Conservation (phyloP, 2,797 vertebrate genomes). For the Ptychobarbus kaznakovi region DNA sequence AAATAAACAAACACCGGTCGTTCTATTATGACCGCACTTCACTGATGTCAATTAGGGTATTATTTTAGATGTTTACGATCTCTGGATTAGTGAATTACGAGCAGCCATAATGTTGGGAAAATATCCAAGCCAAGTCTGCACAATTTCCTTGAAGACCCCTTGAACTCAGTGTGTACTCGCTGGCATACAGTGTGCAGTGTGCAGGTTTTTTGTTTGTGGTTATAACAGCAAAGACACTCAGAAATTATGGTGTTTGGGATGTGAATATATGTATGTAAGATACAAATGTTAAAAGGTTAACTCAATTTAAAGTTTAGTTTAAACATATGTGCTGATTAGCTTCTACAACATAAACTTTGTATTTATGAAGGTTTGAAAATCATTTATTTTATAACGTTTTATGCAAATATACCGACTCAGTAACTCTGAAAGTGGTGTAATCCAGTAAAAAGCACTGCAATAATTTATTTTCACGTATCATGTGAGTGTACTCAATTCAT, state of each 20-base stretch:
- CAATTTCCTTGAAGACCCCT: conserved; percentile 17
- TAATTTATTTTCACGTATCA: not conserved
- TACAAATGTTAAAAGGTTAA: not conserved
- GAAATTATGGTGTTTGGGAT: not conserved
- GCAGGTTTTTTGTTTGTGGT: not conserved
- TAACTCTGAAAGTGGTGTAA: not conserved
- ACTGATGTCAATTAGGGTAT: not conserved
- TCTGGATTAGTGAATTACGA: not conserved
- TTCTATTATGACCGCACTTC: not conserved
- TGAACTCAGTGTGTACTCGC: not conserved
- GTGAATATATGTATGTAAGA: not conserved
- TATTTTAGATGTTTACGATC: conserved; percentile 11
- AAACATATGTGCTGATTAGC: not conserved
- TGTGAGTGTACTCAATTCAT: not conserved
- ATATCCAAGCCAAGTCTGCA: conserved; percentile 15
- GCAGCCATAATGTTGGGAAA: conserved; percentile 12
- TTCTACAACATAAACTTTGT: not conserved
- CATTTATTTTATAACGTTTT: not conserved
- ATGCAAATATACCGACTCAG: not conserved
- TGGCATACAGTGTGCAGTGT: not conserved
- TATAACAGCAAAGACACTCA: not conserved
- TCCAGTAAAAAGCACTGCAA: not conserved
- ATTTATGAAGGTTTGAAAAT: not conserved
- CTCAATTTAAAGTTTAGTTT: not conserved
- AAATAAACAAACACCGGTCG: not conserved